Percentiles rank a stretch among this genome's conserved stretches.
phyloP scores from a whole-genome alignment of 2,888 invertebrate species.

The Drosophila niveifrons region DNA sequence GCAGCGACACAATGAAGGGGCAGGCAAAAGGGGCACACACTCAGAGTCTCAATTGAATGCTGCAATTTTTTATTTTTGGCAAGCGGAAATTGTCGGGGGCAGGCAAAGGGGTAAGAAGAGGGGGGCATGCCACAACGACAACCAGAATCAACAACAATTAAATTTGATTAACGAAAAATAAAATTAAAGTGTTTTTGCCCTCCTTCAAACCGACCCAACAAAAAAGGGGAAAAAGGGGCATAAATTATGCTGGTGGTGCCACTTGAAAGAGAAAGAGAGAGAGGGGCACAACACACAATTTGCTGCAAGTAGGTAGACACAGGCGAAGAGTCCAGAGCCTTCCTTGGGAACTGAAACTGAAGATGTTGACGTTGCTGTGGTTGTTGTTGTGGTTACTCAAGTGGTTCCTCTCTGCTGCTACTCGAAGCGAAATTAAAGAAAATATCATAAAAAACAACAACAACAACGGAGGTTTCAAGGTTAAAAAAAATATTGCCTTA shows the following conservation, averaged over 20 bases:
- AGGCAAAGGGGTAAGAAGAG: too few species aligned
- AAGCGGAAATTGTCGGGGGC: conserved; percentile 58
- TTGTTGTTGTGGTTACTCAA: conserved; percentile 31
- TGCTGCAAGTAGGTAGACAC: conserved; percentile 62
- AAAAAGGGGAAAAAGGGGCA: conserved; percentile 49
- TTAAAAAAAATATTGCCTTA: conserved; percentile 12
- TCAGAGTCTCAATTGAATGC: conserved; percentile 4
- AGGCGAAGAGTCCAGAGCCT: conserved; percentile 36
- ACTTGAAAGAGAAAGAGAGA: conserved; percentile 33
- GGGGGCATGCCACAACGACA: conserved; percentile 14
- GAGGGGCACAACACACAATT: conserved; percentile 12
- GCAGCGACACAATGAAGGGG: background rate
- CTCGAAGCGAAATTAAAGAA: conserved; percentile 20
- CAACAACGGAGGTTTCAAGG: conserved; percentile 18
- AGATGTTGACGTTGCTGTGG: conserved; percentile 8
- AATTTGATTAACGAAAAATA: conserved; percentile 66
- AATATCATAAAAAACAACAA: conserved; percentile 9
- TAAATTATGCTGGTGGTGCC: conserved; percentile 71
- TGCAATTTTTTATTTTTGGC: conserved; percentile 46
- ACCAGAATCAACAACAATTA: conserved; percentile 66
- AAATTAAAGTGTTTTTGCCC: conserved; percentile 47
- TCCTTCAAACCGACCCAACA: background rate
- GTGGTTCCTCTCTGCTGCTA: conserved; percentile 18
- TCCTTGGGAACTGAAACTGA: conserved; percentile 51
- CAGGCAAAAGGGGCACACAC: background rate